phyloP scores from a whole-genome alignment of 2,888 invertebrate species.

The Mycalesis mineus region DNA sequence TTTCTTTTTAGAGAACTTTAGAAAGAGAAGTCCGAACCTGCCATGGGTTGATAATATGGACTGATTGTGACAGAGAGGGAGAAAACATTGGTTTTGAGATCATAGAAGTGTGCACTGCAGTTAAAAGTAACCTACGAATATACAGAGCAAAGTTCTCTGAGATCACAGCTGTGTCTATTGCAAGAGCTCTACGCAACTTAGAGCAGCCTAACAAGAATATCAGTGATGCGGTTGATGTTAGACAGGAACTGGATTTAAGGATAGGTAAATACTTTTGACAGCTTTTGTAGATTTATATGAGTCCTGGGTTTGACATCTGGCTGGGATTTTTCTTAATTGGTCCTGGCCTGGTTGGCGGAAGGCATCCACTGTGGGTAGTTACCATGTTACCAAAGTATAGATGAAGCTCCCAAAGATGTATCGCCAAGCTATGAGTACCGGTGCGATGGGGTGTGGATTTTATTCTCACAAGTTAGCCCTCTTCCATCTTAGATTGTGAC shows the following conservation, averaged over 20 bases:
- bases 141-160: conserved; percentile 97
- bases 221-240: conserved; percentile 95
- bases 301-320: too few species aligned
- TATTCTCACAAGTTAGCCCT: too few species aligned
- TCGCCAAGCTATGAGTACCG: too few species aligned
- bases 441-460: too few species aligned
- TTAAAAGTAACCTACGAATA: conserved; percentile 84
- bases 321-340: too few species aligned
- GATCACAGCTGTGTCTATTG: conserved; percentile 91
- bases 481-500: too few species aligned
- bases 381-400: too few species aligned
- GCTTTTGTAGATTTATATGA: too few species aligned
- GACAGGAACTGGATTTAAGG: conserved; percentile 93
- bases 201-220: conserved; percentile 87
- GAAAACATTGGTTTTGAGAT: conserved; percentile 99
- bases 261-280: too few species aligned
- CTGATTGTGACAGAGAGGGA: conserved; percentile 99
- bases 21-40: conserved; percentile 83
- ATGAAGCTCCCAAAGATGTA: too few species aligned
- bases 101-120: conserved; percentile 90
- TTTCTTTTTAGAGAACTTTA: conserved; percentile 79
- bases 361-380: too few species aligned
- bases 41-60: conserved; percentile 95
- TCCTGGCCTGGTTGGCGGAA: too few species aligned
- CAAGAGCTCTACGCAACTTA: conserved; percentile 87